phyloP scores from a whole-genome alignment of 2,888 invertebrate genomes.

The Lissocephala sabroskyi region DNA sequence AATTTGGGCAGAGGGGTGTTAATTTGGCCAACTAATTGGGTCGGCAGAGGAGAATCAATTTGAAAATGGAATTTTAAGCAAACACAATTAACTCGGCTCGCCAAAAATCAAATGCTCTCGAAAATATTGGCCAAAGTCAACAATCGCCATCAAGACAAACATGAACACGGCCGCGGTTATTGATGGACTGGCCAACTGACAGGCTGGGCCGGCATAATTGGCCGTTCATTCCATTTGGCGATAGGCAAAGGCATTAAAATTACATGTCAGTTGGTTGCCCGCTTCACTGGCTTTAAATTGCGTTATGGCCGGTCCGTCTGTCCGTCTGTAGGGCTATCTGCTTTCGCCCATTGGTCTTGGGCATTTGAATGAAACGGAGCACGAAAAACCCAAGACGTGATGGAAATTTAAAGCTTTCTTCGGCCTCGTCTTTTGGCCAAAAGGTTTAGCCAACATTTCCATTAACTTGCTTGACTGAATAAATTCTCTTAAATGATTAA shows the following conservation, averaged over 20 bases:
- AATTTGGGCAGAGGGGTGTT: constrained; percentile 10
- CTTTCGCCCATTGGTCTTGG: not conserved
- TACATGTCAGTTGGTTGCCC: constrained; percentile 4
- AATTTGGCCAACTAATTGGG: constrained; percentile 30
- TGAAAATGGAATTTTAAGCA: constrained; percentile 29
- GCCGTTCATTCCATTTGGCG: constrained; percentile 9
- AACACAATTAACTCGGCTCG: constrained; percentile 38
- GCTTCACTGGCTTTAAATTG: constrained; percentile 24
- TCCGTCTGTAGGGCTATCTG: too few relatives aligned
- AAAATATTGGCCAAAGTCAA: constrained; percentile 23
- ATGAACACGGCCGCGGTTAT: constrained; percentile 4
- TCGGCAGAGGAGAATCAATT: constrained; percentile 21
- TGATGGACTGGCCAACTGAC: too few relatives aligned
- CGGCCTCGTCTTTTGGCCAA: too few relatives aligned
- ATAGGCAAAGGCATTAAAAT: constrained; percentile 3
- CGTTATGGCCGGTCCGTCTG: constrained; percentile 7
- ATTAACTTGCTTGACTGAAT: too few relatives aligned
- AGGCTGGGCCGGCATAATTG: constrained; percentile 31
- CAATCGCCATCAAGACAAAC: constrained; percentile 21
- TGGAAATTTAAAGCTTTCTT: not conserved
- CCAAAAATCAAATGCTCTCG: constrained; percentile 25
- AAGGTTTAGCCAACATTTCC: too few relatives aligned
- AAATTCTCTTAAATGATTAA: too few relatives aligned
- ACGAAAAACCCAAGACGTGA: not conserved
- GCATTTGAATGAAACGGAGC: not conserved